Conservation (phyloP, 2,113 vertebrate genomes). For the Protobothrops flavoviridis region DNA sequence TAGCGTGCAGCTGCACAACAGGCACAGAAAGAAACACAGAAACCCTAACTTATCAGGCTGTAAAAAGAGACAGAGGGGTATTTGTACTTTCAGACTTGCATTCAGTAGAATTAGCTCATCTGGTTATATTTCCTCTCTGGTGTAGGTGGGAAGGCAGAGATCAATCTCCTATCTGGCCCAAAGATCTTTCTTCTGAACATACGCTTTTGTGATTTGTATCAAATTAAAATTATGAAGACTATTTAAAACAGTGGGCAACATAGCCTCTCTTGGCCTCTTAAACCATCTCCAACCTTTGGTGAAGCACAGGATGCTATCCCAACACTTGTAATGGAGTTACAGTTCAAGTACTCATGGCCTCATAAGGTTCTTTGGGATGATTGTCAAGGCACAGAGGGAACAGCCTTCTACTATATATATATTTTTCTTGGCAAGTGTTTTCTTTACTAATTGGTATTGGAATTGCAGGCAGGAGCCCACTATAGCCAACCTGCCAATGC, state of each 20-base stretch:
- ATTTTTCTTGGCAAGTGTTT: neutral
- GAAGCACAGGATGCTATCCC: neutral
- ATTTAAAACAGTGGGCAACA: conserved; percentile 32
- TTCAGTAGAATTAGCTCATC: neutral
- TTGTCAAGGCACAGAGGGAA: neutral
- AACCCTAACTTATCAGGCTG: neutral
- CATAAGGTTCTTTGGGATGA: neutral
- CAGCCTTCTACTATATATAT: neutral
- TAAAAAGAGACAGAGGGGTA: neutral
- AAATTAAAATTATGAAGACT: conserved; percentile 54
- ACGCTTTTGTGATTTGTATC: conserved; percentile 32
- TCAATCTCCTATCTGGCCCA: neutral
- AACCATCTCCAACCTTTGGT: neutral
- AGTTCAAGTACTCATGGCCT: conserved; percentile 42
- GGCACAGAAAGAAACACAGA: neutral
- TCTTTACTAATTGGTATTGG: neutral
- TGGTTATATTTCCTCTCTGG: neutral
- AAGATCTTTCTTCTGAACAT: conserved; percentile 11
- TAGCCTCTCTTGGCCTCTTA: neutral
- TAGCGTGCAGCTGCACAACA: neutral
- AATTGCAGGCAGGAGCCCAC: neutral
- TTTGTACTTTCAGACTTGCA: neutral
- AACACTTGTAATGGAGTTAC: neutral
- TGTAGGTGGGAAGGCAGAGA: neutral
- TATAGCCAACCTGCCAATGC: neutral